These are phyloP conservation scores for Patella pellucida DNA, from an alignment of 2,888 invertebrate genomes.

Conservation along the genomic window DNA sequence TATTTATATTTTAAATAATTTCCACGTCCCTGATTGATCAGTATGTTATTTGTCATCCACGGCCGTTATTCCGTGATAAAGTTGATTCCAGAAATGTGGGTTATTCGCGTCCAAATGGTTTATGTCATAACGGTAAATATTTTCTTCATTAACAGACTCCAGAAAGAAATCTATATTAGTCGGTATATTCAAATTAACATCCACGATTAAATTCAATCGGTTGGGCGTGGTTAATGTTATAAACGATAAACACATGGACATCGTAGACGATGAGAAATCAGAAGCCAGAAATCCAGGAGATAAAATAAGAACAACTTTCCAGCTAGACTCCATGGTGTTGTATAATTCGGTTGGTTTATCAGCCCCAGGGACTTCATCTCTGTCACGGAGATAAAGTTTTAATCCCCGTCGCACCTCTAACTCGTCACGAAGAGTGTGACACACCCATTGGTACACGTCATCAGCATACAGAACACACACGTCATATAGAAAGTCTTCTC, in stretches of 20 bases:
- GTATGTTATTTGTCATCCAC: too few species aligned
- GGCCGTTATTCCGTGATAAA: too few species aligned
- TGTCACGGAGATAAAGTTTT: neutral
- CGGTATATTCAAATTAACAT: neutral
- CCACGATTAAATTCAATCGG: neutral
- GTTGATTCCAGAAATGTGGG: too few species aligned
- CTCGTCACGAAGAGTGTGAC: neutral
- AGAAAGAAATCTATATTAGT: neutral
- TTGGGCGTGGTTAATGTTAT: conserved; percentile 8
- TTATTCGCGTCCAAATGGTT: too few species aligned
- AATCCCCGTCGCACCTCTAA: neutral
- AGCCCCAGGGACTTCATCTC: neutral
- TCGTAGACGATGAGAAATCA: neutral
- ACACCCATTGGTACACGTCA: neutral
- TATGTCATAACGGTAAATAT: neutral
- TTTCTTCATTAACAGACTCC: neutral
- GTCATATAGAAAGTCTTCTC: neutral
- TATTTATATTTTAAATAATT: too few species aligned
- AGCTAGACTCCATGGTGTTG: neutral
- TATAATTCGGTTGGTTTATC: neutral
- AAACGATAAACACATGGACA: neutral
- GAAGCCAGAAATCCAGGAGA: neutral
- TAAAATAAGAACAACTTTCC: neutral
- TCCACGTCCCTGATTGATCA: too few species aligned
- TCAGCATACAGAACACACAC: neutral